These are phyloP conservation scores for Cetoscarus ocellatus DNA, from an alignment of 2,797 vertebrate species.

Conservation along the genomic window DNA sequence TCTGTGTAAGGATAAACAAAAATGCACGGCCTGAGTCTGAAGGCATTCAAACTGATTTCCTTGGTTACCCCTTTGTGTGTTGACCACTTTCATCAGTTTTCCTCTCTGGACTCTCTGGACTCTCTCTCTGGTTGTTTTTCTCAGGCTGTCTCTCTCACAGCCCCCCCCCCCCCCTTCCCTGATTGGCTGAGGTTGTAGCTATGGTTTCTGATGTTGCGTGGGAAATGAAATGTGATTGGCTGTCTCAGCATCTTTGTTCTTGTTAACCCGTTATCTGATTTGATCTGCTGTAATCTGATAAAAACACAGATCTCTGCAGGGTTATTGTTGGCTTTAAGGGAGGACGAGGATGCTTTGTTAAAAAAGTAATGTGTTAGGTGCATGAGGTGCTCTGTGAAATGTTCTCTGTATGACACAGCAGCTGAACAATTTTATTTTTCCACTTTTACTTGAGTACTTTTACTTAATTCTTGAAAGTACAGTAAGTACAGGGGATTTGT, in stretches of 20 bases:
- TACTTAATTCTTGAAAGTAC: neutral
- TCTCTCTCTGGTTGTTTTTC: constrained; percentile 7
- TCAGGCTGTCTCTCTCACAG: neutral
- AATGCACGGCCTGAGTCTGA: neutral
- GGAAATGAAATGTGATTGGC: constrained; percentile 48
- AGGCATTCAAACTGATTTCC: constrained; percentile 2
- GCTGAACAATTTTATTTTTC: neutral
- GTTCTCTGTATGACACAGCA: neutral
- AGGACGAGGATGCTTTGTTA: neutral
- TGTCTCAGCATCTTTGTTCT: constrained; percentile 49
- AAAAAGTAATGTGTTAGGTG: neutral
- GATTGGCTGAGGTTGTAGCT: constrained; percentile 40
- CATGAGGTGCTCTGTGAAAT: neutral
- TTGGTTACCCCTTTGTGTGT: constrained; percentile 8
- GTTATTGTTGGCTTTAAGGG: constrained; percentile 10
- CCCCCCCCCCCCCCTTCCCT: neutral
- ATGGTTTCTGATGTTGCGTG: constrained; percentile 38
- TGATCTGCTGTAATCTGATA: constrained; percentile 34
- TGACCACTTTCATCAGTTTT: neutral
- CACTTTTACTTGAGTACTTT: neutral
- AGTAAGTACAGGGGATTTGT: neutral
- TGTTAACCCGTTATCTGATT: constrained; percentile 35
- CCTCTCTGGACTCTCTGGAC: neutral
- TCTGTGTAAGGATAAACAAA: neutral
- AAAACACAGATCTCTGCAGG: constrained; percentile 15